A percentile compares a stretch with the other conserved stretches of the same genome.
Conservation (phyloP, 1,140 invertebrate genomes). For the Periplaneta americana region DNA sequence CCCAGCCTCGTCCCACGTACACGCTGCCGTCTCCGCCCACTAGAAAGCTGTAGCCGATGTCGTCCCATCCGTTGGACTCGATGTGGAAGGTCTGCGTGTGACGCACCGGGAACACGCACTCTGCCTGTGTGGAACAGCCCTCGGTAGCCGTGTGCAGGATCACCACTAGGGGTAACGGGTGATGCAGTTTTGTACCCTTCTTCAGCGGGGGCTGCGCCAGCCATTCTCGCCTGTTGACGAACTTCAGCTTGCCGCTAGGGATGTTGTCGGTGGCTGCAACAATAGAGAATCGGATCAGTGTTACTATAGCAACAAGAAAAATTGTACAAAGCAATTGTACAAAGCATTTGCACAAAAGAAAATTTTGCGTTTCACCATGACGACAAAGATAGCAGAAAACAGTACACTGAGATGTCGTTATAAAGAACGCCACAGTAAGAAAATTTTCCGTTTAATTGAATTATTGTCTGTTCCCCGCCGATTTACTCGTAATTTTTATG, state of each 20-base stretch:
- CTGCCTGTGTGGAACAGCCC: slow-evolving; percentile 32
- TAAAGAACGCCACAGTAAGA: no score
- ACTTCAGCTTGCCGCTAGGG: not conserved
- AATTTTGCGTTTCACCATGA: no score
- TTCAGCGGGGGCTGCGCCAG: slow-evolving; percentile 47
- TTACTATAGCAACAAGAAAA: no score
- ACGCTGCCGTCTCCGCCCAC: slow-evolving; percentile 59
- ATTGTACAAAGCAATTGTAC: no score
- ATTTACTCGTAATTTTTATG: no score
- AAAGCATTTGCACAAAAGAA: no score
- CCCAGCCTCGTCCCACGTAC: slow-evolving; percentile 70
- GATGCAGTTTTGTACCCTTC: not conserved
- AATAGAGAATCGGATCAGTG: no score
- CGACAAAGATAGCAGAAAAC: no score
- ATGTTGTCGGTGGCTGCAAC: no score
- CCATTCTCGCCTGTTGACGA: slow-evolving; percentile 44
- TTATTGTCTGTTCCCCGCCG: no score
- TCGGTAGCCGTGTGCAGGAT: slow-evolving; percentile 23
- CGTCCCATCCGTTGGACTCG: slow-evolving; percentile 55
- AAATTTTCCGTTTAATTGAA: no score
- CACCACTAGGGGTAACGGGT: not conserved
- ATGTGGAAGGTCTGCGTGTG: slow-evolving; percentile 48
- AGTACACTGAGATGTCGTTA: no score
- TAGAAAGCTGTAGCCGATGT: slow-evolving; percentile 64
- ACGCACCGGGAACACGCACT: slow-evolving; percentile 39